These are phyloP conservation scores for Discoglossus pictus DNA, from an alignment of 2,797 vertebrate genomes.

Conservation along the genomic window DNA sequence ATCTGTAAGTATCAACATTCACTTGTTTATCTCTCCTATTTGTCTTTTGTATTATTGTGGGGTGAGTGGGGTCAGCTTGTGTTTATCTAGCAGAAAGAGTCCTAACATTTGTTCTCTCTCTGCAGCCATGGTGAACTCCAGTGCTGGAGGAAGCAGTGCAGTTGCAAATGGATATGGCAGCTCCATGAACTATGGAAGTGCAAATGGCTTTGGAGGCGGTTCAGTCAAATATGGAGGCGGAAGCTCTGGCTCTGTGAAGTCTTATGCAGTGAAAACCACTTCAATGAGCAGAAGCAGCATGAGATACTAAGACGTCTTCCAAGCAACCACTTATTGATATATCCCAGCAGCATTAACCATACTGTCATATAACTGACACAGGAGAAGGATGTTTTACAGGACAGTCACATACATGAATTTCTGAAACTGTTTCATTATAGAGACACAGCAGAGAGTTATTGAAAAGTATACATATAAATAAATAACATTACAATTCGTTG, in stretches of 20 bases:
- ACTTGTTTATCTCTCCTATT: too few relatives aligned
- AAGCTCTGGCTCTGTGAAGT: constrained; percentile 41
- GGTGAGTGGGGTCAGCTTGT: too few relatives aligned
- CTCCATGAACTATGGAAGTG: constrained; percentile 49
- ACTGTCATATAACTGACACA: too few relatives aligned
- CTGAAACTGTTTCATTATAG: too few relatives aligned
- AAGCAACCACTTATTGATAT: constrained; percentile 16
- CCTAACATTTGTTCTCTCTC: rapidly evolving
- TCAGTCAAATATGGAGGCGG: constrained; percentile 55
- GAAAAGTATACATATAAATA: too few relatives aligned
- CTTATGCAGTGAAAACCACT: constrained; percentile 61
- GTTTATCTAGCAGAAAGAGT: background rate
- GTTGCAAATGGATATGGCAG: constrained; percentile 61
- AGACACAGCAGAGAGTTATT: too few relatives aligned
- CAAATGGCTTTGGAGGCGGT: too few relatives aligned
- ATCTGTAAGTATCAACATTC: constrained; percentile 67
- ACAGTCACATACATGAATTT: too few relatives aligned
- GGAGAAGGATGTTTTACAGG: too few relatives aligned
- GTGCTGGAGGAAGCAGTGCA: constrained; percentile 27
- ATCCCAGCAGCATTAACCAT: constrained; percentile 27
- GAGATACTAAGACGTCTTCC: constrained; percentile 58
- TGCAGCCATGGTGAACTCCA: constrained; percentile 66
- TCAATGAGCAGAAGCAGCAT: constrained; percentile 48
- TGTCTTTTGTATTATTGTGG: too few relatives aligned
- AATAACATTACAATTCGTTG: too few relatives aligned